phyloP scores from a whole-genome alignment of 2,888 invertebrate genomes.

The Napeogenes sylphis region DNA sequence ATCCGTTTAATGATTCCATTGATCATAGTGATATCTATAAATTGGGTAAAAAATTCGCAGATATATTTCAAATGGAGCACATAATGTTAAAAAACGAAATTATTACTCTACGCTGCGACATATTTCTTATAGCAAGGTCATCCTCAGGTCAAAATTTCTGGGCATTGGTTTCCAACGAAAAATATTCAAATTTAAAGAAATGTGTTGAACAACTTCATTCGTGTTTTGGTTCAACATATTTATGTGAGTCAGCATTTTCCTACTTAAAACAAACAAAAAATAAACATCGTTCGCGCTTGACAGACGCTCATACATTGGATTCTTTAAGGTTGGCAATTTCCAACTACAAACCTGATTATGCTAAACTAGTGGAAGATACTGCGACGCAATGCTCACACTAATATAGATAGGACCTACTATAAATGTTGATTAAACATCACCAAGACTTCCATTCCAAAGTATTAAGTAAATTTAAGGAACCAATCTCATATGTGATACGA shows the following conservation, averaged over 20 bases:
- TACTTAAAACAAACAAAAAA: slow-evolving; percentile 31
- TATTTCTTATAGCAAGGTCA: slow-evolving; percentile 35
- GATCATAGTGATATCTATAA: slow-evolving; percentile 36
- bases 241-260: slow-evolving; percentile 35
- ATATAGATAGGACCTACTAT: slow-evolving; percentile 12
- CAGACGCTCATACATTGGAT: background rate
- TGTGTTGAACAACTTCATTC: too few relatives aligned
- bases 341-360: slow-evolving; percentile 28
- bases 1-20: too few relatives aligned
- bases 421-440: background rate
- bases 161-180: slow-evolving; percentile 36
- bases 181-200: slow-evolving; percentile 28
- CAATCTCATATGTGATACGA: background rate
- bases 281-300: slow-evolving; percentile 29
- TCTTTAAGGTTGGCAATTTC: background rate
- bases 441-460: slow-evolving; percentile 7
- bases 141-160: slow-evolving; percentile 31
- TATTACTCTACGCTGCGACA: slow-evolving; percentile 31
- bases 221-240: slow-evolving; percentile 10
- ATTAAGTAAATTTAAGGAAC: slow-evolving; percentile 4
- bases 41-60: slow-evolving; percentile 33
- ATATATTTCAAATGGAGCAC: slow-evolving; percentile 34
- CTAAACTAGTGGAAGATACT: slow-evolving; percentile 32
- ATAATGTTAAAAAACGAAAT: slow-evolving; percentile 28
- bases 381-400: slow-evolving; percentile 33